Evolutionary conservation across 2,888 invertebrate genomes (phyloP), one percentile per base, ranked within the genome.

Genomic region (Conus canariensis): DNA sequence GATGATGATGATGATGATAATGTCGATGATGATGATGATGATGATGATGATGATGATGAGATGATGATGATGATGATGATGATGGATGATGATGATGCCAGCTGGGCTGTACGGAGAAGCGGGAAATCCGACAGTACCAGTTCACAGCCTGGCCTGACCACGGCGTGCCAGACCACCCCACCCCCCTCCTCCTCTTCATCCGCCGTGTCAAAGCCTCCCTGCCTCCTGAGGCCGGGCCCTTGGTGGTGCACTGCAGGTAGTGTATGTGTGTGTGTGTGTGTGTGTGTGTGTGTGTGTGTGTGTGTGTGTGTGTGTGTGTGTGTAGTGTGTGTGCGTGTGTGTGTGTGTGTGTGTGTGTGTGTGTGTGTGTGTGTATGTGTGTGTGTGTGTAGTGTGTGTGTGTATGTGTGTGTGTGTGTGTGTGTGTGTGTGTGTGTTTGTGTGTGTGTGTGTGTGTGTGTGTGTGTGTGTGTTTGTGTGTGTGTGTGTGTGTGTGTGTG

Each of bases 61-160:
- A 64, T 80, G 80, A 30, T 80, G 45, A 30, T 80, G 70, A 22
- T 80, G 80, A 30, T 80, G 8, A 30, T 80, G 30, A 30, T 80
- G 30, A 30, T 30, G 30, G 80, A 30, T 30, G 80, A 30, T 80
- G 80, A 30, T 80, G 80, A 30, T 45, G 45, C 25, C 94, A 95
- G 96, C 95, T 95, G 93, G 95, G 96, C 77, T 95, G 94, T 86
- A 94, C 95, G 58, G 96, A 96, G 95, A 97, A 98, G 60, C 97
- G 99, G 0, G 99, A 99, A 96, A 98, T 99, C 89, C 98, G 99
- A 94, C 99, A 99, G 96, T 97, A 99, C 94, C 99, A 99, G 96
- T 99, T 99, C 96, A 99, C 99, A 0, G 99, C 99, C 8, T 99
- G 99, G 99, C 99, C 99, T 0, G 99, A 99, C 97, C 99, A 99